Evolutionary conservation across 2,888 invertebrate species (phyloP), one percentile per base, ranked within the genome.

Genomic region (Cantharis nigra): DNA sequence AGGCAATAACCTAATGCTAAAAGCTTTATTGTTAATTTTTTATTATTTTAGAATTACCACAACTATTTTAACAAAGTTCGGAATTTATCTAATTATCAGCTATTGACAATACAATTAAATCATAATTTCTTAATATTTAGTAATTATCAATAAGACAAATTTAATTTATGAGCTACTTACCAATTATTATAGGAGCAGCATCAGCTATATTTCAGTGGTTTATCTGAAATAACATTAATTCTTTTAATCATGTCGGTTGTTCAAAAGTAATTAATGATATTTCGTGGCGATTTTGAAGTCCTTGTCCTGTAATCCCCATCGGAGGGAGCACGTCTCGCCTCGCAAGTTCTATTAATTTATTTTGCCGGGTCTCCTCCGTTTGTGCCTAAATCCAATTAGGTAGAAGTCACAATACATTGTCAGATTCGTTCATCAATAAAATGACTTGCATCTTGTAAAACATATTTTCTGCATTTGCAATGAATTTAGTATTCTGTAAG

Each of bases 301-400:
- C 82, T 83, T 80, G 83, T 82, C 85, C 85, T 81, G 69, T 83
- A 83, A 83, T 83, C 81, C 82, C 79, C 79, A 76, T 71, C 71
- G 69, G 76, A 76, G 73, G 78, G 80, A 80, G 80, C 80, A 78
- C 82, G 85, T 84, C 81, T 85, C 85, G 85, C 85, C 82, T 82
- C 84, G 85, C 82, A 82, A 83, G 80, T 84, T 83, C 83, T 83
- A 85, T 85, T 86, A 86, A 87, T 87, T 86, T 85, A 86, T 86
- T 86, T 86, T 84, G 81, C 82, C 81, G 82, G 77, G 77, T 74
- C 78, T 78, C 78, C 83, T 83, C 82, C 82, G 81, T 81, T 81
- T 82, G 81, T 83, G 82, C 84, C 83, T 83, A 83, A 85, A 86
- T 86, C 87, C 87, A 87, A 87, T 87, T 87, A 87, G 86, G 83